These are phyloP conservation scores for Lomographa bimaculata DNA, from an alignment of 2,888 invertebrate species.

Conservation along the genomic window DNA sequence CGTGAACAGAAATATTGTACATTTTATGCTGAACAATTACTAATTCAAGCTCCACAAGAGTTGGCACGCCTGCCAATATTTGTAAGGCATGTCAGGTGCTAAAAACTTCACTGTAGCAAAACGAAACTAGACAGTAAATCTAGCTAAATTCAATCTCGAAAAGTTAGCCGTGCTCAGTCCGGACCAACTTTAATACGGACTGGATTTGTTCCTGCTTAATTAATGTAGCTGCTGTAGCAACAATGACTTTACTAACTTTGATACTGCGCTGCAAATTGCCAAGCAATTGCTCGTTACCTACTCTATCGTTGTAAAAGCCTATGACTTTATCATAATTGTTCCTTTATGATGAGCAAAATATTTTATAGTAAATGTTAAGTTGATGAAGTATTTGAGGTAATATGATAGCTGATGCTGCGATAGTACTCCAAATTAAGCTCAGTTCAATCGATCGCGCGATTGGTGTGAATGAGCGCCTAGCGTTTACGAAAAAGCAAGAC, in stretches of 20 bases:
- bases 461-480: too few relatives aligned
- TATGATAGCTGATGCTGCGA: too few relatives aligned
- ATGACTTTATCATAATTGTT: too few relatives aligned
- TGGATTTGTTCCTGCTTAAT: slow-evolving; percentile 46
- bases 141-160: slow-evolving; percentile 64
- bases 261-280: slow-evolving; percentile 1
- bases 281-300: too few relatives aligned
- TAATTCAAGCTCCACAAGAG: slow-evolving; percentile 45
- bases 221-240: slow-evolving; percentile 31
- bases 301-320: too few relatives aligned
- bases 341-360: too few relatives aligned
- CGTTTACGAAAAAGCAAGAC: slow-evolving; percentile 14
- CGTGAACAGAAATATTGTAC: too few relatives aligned
- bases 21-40: slow-evolving; percentile 47
- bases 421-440: too few relatives aligned
- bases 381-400: too few relatives aligned
- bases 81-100: slow-evolving; percentile 75
- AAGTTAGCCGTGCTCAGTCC: slow-evolving; percentile 48
- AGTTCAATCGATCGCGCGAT: too few relatives aligned
- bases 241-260: slow-evolving; percentile 9
- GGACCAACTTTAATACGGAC: slow-evolving; percentile 50
- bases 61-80: slow-evolving; percentile 59
- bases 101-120: slow-evolving; percentile 59
- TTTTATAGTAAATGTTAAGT: too few relatives aligned
- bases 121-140: slow-evolving; percentile 62